Evolutionary conservation across 2,113 vertebrate species (phyloP), one percentile per base, ranked within the genome.

Genomic region (Oncorhynchus gorbuscha): DNA sequence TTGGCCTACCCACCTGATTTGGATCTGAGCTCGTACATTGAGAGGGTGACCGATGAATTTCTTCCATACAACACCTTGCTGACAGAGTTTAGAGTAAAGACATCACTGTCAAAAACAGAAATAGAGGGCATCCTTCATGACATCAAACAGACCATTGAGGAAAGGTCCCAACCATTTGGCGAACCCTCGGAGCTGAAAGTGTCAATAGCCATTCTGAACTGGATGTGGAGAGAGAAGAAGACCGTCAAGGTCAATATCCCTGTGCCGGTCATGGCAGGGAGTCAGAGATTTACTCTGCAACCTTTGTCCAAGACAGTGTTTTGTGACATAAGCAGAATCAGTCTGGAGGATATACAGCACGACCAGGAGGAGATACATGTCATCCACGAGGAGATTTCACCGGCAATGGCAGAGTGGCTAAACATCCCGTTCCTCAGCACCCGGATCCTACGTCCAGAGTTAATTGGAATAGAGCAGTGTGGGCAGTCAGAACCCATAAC

Each of bases 401-500:
- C 76, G 76, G 87, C 90, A 67, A 92, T 90, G 1, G 94, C 94
- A 58, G 84, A 78, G 18, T 95, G 93, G 87, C 65, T 95, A 4
- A 88, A 90, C 11, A 81, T 94, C 0, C 85, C 81, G 5, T 86
- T 94, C 71, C 89, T 97, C 64, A 97, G 95, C 71, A 95, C 89
- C 0, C 74, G 81, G 32, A 86, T 97, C 71, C 91, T 95, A 8
- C 88, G 91, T 73, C 93, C 92, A 0, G 92, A 94, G 45, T 83
- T 83, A 0, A 84, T 95, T 71, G 93, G 92, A 71, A 93, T 94
- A 79, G 89, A 92, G 16, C 87, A 93, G 16, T 95, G 87, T 49
- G 94, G 95, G 4, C 95, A 94, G 76, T 93, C 85, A 0, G 95
- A 97, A 83, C 93, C 94, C 13, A 90, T 97, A 84, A 94, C 95